A percentile compares a stretch with the other conserved stretches of the same genome.
Evolutionary conservation across 2,797 vertebrate genomes (phyloP).

Genomic region (Crocidura indochinensis): DNA sequence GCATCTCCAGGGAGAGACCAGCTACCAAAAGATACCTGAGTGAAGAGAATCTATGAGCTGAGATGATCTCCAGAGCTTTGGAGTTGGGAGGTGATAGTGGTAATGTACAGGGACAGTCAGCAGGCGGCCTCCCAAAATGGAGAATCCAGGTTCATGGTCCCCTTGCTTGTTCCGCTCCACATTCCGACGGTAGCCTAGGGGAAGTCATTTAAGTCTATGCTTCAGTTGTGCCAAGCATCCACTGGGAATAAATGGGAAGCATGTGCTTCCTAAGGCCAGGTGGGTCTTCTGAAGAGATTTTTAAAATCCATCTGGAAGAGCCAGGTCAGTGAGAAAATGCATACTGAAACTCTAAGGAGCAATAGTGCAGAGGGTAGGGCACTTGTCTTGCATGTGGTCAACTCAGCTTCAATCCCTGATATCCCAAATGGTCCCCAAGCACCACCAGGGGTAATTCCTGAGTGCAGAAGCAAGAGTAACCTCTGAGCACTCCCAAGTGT

Average conservation of each 20-base stretch:
- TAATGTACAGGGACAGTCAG: neutral
- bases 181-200: conserved; percentile 56
- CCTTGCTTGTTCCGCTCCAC: conserved; percentile 72
- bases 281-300: conserved; percentile 16
- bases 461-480: too few relatives aligned
- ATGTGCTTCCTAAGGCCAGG: conserved; percentile 62
- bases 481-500: too few relatives aligned
- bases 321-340: conserved; percentile 39
- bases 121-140: conserved; percentile 58
- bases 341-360: too few relatives aligned
- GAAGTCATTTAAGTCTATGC: conserved; percentile 71
- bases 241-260: conserved; percentile 56
- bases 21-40: neutral
- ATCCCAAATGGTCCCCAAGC: too few relatives aligned
- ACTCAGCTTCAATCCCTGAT: too few relatives aligned
- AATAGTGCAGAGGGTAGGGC: too few relatives aligned
- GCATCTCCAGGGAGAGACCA: conserved; percentile 29
- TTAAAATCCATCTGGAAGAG: conserved; percentile 27
- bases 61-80: neutral
- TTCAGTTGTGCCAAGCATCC: conserved; percentile 63
- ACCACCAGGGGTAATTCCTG: too few relatives aligned
- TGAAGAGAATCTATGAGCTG: conserved; percentile 50
- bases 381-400: too few relatives aligned
- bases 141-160: conserved; percentile 17
- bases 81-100: fast-evolving